These are phyloP conservation scores for Crocidura indochinensis DNA, from an alignment of 2,797 vertebrate genomes.

Conservation along the genomic window DNA sequence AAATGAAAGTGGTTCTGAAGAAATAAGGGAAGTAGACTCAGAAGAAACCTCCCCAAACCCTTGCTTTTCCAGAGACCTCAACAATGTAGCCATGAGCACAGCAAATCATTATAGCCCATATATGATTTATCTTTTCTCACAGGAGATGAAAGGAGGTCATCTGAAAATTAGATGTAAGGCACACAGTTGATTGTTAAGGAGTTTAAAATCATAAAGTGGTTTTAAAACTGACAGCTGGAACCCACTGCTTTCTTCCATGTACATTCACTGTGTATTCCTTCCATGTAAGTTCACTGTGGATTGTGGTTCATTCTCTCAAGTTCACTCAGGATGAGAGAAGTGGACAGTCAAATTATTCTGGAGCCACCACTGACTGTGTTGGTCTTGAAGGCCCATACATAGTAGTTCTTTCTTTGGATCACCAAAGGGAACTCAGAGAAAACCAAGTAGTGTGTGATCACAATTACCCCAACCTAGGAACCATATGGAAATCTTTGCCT, in stretches of 20 bases:
- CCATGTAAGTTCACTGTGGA: too few relatives aligned
- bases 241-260: not conserved
- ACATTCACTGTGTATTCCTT: too few relatives aligned
- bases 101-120: not conserved
- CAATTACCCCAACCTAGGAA: not conserved
- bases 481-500: not conserved
- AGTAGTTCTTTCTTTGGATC: not conserved
- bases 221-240: not conserved
- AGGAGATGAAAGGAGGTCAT: not conserved
- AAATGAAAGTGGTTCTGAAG: not conserved
- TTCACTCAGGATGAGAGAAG: not conserved
- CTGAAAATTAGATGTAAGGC: not conserved
- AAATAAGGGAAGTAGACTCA: not conserved
- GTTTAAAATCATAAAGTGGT: not conserved
- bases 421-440: not conserved
- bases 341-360: not conserved
- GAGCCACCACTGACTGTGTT: not conserved
- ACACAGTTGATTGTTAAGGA: not conserved
- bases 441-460: not conserved
- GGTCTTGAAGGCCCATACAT: accelerated
- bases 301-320: not conserved
- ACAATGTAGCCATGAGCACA: not conserved
- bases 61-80: not conserved
- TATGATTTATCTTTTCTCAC: not conserved
- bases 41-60: not conserved